Conservation (phyloP, 2,797 vertebrate species). For the Sebastes glaucus region DNA sequence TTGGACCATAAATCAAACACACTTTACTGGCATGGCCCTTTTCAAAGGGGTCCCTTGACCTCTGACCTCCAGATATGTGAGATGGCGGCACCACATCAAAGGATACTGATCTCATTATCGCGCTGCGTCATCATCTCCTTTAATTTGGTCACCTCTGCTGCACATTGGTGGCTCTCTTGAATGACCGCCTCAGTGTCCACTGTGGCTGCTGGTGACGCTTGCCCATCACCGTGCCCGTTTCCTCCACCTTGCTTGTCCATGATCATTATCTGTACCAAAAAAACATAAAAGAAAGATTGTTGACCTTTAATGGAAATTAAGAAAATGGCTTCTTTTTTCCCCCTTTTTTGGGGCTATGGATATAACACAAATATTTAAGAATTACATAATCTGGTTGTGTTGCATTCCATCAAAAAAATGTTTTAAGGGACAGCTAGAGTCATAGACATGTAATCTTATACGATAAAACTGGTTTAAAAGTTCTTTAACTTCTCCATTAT, state of each 20-base stretch:
- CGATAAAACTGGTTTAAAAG: not conserved
- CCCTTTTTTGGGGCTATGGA: not conserved
- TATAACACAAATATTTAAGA: not conserved
- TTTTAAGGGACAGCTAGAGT: not conserved
- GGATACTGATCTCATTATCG: slow-evolving; percentile 95
- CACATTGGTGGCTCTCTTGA: not conserved
- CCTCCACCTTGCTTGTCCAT: slow-evolving; percentile 30
- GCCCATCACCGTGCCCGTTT: not conserved
- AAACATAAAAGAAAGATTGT: not conserved
- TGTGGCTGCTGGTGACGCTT: slow-evolving; percentile 6
- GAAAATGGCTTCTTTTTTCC: not conserved
- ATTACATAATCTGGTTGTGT: not conserved
- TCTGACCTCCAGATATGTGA: too few species aligned
- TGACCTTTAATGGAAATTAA: not conserved
- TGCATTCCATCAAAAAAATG: not conserved
- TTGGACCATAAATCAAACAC: too few species aligned
- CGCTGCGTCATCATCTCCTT: slow-evolving; percentile 87
- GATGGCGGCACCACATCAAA: slow-evolving; percentile 61
- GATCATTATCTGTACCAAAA: slow-evolving; percentile 58
- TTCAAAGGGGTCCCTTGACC: too few species aligned
- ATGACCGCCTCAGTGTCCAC: not conserved
- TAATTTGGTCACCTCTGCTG: slow-evolving; percentile 75
- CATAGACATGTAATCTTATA: not conserved
- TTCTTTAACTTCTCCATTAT: not conserved
- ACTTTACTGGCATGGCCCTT: too few species aligned